Evolutionary conservation across 2,797 vertebrate genomes (phyloP).

Genomic region (Falco peregrinus): DNA sequence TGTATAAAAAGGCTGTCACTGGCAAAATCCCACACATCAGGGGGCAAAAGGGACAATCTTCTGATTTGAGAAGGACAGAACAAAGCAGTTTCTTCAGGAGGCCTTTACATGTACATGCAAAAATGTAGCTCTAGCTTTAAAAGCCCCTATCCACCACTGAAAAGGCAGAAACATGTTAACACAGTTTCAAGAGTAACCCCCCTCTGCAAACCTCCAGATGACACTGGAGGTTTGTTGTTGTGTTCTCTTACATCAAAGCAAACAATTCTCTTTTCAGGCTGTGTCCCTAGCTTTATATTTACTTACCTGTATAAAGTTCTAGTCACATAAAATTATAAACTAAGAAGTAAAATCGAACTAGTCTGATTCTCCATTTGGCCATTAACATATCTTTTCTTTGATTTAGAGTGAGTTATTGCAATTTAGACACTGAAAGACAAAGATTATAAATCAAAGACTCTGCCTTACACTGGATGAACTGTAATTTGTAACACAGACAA

Average conservation of each 20-base stretch:
- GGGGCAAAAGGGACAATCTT: not conserved
- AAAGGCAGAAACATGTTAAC: not conserved
- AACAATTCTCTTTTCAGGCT: too few relatives aligned
- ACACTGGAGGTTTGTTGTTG: not conserved
- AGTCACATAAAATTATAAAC: not conserved
- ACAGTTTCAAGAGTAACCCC: not conserved
- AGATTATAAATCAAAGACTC: not conserved
- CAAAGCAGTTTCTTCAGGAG: not conserved
- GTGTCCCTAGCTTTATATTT: not conserved
- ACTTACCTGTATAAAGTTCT: not conserved
- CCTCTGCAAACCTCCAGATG: not conserved
- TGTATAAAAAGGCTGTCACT: not conserved
- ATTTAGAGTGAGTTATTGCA: not conserved
- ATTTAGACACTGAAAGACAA: not conserved
- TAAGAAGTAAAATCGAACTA: not conserved
- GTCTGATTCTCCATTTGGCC: not conserved
- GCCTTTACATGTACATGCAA: not conserved
- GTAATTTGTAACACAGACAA: not conserved
- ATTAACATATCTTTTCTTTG: not conserved
- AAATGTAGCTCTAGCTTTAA: not conserved
- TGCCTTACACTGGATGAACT: not conserved
- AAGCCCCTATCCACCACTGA: not conserved
- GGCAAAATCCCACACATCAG: not conserved
- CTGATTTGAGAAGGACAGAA: not conserved
- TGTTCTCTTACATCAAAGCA: accelerated